Evolutionary conservation across 53 echinoderm and acorn worm species (phyloP).

Genomic region (Antedon mediterranea): DNA sequence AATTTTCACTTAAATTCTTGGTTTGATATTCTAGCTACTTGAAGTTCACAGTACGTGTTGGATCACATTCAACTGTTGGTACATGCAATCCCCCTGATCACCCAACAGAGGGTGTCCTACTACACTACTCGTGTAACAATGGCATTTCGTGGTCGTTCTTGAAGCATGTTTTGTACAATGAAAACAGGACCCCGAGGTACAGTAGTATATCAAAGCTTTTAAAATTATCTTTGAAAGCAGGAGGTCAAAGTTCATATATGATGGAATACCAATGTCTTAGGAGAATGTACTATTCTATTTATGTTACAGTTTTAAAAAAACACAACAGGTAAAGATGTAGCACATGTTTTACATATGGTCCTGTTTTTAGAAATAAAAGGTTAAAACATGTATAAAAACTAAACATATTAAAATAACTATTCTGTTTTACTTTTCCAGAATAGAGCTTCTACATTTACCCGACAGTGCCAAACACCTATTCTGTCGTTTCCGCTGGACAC

Average conservation of each 20-base stretch:
- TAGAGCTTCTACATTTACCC: constrained; percentile 47
- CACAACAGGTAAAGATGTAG: too few relatives aligned
- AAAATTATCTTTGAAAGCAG: too few relatives aligned
- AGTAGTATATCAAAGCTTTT: too few relatives aligned
- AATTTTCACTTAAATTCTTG: too few relatives aligned
- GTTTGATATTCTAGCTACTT: constrained; percentile 35
- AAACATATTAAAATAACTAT: not conserved
- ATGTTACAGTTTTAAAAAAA: too few relatives aligned
- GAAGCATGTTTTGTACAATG: constrained; percentile 39
- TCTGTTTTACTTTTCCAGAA: constrained; percentile 9
- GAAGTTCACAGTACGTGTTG: constrained; percentile 82
- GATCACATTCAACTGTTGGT: constrained; percentile 51
- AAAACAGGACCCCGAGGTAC: constrained; percentile 50
- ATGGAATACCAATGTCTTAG: too few relatives aligned
- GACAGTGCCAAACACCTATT: constrained; percentile 14
- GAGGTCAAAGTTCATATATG: too few relatives aligned
- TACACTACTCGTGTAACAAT: constrained; percentile 63
- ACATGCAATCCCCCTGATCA: constrained; percentile 49
- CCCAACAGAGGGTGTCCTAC: constrained; percentile 39
- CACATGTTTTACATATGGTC: too few relatives aligned
- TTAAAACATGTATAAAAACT: too few relatives aligned
- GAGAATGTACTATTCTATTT: too few relatives aligned
- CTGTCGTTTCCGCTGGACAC: constrained; percentile 78
- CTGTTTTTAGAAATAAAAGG: too few relatives aligned
- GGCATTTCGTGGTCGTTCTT: constrained; percentile 67